phyloP scores from a whole-genome alignment of 2,888 invertebrate species.

The Cerceris rybyensis region DNA sequence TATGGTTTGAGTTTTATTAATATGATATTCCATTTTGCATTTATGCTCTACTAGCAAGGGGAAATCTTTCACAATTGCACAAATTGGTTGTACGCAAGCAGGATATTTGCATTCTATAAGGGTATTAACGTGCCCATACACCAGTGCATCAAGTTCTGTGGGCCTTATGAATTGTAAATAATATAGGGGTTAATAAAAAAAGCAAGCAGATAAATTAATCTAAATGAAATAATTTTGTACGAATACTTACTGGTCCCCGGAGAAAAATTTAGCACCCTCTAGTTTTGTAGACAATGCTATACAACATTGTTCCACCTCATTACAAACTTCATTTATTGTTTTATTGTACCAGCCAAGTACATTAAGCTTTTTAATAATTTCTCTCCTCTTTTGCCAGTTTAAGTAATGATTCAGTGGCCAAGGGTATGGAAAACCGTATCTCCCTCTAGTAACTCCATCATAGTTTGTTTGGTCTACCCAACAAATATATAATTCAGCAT shows the following conservation, averaged over 20 bases:
- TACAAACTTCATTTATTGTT: slow-evolving; percentile 89
- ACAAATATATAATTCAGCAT: slow-evolving; percentile 95
- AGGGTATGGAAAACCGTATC: slow-evolving; percentile 95
- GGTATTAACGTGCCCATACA: slow-evolving; percentile 86
- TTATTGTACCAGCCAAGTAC: slow-evolving; percentile 93
- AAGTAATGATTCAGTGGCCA: slow-evolving; percentile 95
- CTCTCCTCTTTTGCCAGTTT: slow-evolving; percentile 89
- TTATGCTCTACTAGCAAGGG: slow-evolving; percentile 80
- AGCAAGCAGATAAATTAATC: neutral
- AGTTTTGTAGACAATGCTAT: slow-evolving; percentile 93
- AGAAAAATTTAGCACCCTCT: slow-evolving; percentile 91
- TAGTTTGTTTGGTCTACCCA: slow-evolving; percentile 93
- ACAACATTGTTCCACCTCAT: slow-evolving; percentile 92
- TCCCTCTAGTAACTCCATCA: slow-evolving; percentile 90
- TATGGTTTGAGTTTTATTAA: slow-evolving; percentile 43
- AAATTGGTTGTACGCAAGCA: slow-evolving; percentile 70
- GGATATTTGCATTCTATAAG: slow-evolving; percentile 81
- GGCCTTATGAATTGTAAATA: slow-evolving; percentile 83
- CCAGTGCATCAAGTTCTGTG: slow-evolving; percentile 90
- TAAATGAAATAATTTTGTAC: neutral
- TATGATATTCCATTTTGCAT: slow-evolving; percentile 65
- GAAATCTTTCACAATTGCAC: slow-evolving; percentile 81
- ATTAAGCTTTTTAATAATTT: slow-evolving; percentile 88
- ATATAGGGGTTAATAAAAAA: neutral
- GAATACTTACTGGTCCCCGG: slow-evolving; percentile 87